Percentiles rank a stretch among this genome's conserved stretches.
These are phyloP conservation scores for Marasmarcha lunaedactyla DNA, from an alignment of 2,888 invertebrate species.

Conservation along the genomic window DNA sequence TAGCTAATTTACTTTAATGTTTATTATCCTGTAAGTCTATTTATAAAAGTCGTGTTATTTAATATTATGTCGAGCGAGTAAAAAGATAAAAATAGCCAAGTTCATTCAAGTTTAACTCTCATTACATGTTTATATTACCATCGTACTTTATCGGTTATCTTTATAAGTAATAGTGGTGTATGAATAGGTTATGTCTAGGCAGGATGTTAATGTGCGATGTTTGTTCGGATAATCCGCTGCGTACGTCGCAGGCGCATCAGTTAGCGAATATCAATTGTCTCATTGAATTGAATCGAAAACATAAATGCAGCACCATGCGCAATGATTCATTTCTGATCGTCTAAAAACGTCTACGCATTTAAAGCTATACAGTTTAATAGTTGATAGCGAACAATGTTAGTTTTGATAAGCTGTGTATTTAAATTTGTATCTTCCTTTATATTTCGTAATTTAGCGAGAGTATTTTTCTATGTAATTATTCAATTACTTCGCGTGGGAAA, in stretches of 20 bases:
- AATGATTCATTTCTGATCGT: slow-evolving; percentile 35
- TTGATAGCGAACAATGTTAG: background rate
- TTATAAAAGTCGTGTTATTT: too few relatives aligned
- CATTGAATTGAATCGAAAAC: slow-evolving; percentile 53
- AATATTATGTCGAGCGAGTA: too few relatives aligned
- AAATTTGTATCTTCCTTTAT: too few relatives aligned
- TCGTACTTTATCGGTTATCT: background rate
- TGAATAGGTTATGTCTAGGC: slow-evolving; percentile 19
- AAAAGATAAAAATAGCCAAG: too few relatives aligned
- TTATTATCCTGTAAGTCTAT: too few relatives aligned
- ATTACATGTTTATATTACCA: too few relatives aligned
- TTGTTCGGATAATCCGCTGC: slow-evolving; percentile 50
- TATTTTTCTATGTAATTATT: too few relatives aligned
- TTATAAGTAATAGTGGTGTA: background rate
- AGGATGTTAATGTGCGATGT: slow-evolving; percentile 29
- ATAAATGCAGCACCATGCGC: slow-evolving; percentile 41
- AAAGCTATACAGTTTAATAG: background rate
- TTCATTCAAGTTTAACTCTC: too few relatives aligned
- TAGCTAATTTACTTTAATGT: too few relatives aligned
- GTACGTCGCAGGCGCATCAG: slow-evolving; percentile 19
- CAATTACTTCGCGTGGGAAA: too few relatives aligned
- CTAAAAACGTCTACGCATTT: slow-evolving; percentile 17
- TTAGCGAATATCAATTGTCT: slow-evolving; percentile 56
- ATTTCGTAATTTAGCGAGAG: too few relatives aligned
- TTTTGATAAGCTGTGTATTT: too few relatives aligned